A percentile compares a stretch with the other conserved stretches of the same genome.
These are phyloP conservation scores for Papilio xuthus DNA, from an alignment of 1,140 invertebrate species.

Conservation along the genomic window DNA sequence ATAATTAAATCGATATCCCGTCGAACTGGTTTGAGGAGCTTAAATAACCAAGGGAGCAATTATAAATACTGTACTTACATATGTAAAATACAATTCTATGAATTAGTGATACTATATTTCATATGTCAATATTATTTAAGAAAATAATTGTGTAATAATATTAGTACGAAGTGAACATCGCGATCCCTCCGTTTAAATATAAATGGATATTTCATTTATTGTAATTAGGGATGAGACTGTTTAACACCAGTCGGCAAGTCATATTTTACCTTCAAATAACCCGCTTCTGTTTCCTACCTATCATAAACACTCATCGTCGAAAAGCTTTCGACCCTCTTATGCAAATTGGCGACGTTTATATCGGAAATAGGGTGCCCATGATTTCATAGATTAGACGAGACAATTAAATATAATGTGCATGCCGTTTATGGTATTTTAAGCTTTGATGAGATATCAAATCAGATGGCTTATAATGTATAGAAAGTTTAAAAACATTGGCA, in stretches of 20 bases:
- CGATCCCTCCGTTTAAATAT: constrained; percentile 7
- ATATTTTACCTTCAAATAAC: constrained; percentile 37
- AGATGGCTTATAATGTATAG: neutral
- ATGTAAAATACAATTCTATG: neutral
- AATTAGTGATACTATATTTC: neutral
- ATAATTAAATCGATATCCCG: neutral
- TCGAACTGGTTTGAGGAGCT: neutral
- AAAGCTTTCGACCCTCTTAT: constrained; percentile 68
- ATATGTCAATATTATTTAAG: neutral
- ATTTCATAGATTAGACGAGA: neutral
- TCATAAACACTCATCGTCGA: constrained; percentile 63
- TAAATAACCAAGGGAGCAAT: neutral
- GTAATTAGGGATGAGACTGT: constrained; percentile 36
- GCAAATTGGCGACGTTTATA: constrained; percentile 66
- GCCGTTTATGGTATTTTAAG: too few species aligned
- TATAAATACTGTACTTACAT: neutral
- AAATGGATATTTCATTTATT: constrained; percentile 38
- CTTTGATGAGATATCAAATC: neutral
- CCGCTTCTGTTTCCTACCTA: constrained; percentile 41
- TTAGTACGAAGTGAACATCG: neutral
- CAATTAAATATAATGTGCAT: neutral
- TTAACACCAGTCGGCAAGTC: constrained; percentile 23
- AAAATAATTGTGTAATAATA: neutral
- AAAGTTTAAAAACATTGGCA: neutral
- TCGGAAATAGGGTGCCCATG: constrained; percentile 41